Evolutionary conservation across 1,140 invertebrate genomes (phyloP), one percentile per base, ranked within the genome.

Genomic region (Archivesica marissinica): DNA sequence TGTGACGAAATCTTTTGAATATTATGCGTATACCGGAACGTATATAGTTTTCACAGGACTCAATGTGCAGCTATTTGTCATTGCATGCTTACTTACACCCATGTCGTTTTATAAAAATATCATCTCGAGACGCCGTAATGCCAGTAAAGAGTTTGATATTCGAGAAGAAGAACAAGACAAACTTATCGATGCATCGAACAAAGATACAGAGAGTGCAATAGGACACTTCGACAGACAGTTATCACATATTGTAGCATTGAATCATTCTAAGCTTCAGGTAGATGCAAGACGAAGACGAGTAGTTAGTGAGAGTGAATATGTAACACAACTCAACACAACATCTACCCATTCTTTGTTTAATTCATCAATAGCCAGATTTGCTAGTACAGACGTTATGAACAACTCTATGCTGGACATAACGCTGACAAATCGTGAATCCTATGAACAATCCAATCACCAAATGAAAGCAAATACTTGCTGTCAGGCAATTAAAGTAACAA

Each of bases 21-120:
- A 15, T 25, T 68, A 68, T 30, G 72, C 52, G 20, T 85, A 76
- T 44, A 77, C 82, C 15, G 82, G 82, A 4, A 85, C 74, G 20
- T 66, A 70, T 41, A 77, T 85, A 4, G n/a, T 85, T 38, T 28
- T 68, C 17, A 54, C 72, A 11, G 82, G 82, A 0, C 38, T 85
- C 7, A 44, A 70, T 44, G 15, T 85, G 13, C 74, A 85, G 9
- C 30, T 77, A 15, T 64, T 68, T 9, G 47, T 78, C 20, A 70
- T 78, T 20, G 74, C 41, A 20, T 66, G 47, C 13, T 54, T 85
- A n/a, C 17, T 85, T 13, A 7, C 74, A 33, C 72, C 56, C 9
- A 17, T 85, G 23, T 44, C 35, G 15, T 85, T 75, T 41, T 85
- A 85, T 35, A 68, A 54, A 70, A 74, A 20, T 1, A 6, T 35